phyloP scores from a whole-genome alignment of 2,797 vertebrate genomes.

The Rhinella marina region DNA sequence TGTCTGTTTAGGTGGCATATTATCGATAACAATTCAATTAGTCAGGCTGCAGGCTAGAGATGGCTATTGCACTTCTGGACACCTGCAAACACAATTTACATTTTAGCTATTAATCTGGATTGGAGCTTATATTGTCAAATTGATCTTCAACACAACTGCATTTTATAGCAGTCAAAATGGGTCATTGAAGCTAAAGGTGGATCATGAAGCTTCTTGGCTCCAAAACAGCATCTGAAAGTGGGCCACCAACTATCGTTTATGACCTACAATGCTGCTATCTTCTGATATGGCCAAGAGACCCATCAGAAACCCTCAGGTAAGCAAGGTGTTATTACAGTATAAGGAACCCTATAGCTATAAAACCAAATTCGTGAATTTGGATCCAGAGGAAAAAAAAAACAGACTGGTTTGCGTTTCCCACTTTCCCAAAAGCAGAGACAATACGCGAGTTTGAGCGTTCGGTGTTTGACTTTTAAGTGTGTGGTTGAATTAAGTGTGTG shows the following conservation, averaged over 20 bases:
- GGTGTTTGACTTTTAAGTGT: too few relatives aligned
- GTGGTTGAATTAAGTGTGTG: too few relatives aligned
- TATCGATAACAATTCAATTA: conserved; percentile 90
- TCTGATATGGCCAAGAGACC: not conserved
- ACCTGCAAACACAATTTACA: conserved; percentile 67
- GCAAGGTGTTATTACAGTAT: too few relatives aligned
- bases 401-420: too few relatives aligned
- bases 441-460: too few relatives aligned
- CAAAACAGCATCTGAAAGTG: not conserved
- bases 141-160: not conserved
- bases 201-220: not conserved
- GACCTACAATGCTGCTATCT: not conserved
- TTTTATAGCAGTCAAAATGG: not conserved
- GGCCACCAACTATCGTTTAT: not conserved
- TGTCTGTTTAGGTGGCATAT: conserved; percentile 84
- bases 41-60: conserved; percentile 71
- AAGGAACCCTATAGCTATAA: too few relatives aligned
- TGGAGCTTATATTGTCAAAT: conserved; percentile 27
- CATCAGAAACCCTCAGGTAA: too few relatives aligned
- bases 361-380: too few relatives aligned
- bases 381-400: too few relatives aligned
- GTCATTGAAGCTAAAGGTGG: not conserved
- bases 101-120: conserved; percentile 69
- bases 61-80: conserved; percentile 66
- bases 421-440: too few relatives aligned